phyloP scores from a whole-genome alignment of 2,888 invertebrate species.

The Tetanocera ferruginea region DNA sequence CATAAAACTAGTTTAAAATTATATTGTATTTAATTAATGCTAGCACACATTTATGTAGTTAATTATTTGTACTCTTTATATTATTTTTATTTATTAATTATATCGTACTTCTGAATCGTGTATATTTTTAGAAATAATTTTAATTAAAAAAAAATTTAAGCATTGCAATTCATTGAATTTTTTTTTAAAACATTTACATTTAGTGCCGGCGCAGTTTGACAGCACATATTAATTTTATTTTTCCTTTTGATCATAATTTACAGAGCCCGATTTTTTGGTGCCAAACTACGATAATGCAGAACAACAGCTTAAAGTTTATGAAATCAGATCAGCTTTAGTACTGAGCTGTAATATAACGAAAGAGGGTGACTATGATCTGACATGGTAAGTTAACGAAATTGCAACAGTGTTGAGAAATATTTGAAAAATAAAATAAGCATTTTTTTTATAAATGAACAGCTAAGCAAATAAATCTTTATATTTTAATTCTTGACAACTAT shows the following conservation, averaged over 20 bases:
- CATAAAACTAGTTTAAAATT: neutral
- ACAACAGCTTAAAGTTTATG: conserved; percentile 63
- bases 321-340: conserved; percentile 64
- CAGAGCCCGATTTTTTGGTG: conserved; percentile 65
- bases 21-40: conserved; percentile 28
- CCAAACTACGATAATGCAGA: conserved; percentile 67
- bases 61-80: conserved; percentile 7
- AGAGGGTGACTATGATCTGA: conserved; percentile 57
- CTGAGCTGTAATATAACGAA: conserved; percentile 67
- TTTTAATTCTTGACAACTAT: too few relatives aligned
- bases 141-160: conserved; percentile 29
- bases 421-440: too few relatives aligned
- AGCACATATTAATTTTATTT: conserved; percentile 12
- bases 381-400: conserved; percentile 60
- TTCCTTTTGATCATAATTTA: conserved; percentile 45
- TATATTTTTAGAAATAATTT: neutral
- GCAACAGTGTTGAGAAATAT: too few relatives aligned
- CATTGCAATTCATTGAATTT: conserved; percentile 16
- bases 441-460: too few relatives aligned
- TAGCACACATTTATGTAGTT: conserved; percentile 24
- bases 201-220: neutral
- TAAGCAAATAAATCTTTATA: too few relatives aligned
- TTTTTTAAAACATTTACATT: neutral
- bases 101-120: neutral
- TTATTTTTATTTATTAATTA: conserved; percentile 20